Evolutionary conservation across 2,888 invertebrate species (phyloP).

Genomic region (Diloba caeruleocephala): DNA sequence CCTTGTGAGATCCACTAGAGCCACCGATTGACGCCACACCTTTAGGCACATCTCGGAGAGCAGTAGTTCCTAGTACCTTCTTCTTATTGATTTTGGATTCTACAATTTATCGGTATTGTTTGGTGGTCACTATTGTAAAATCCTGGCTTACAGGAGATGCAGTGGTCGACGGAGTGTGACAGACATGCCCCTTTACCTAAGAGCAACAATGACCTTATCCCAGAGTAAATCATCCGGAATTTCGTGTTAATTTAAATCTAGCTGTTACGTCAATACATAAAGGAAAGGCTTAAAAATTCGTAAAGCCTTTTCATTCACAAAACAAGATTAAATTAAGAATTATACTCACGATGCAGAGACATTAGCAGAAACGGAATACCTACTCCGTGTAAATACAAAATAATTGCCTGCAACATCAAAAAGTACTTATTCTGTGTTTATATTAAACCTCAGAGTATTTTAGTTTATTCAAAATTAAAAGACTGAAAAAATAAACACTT

Average conservation of each 20-base stretch:
- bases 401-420: constrained; percentile 46
- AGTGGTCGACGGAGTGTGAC: too few relatives aligned
- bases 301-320: constrained; percentile 46
- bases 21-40: too few relatives aligned
- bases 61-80: too few relatives aligned
- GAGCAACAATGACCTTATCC: constrained; percentile 33
- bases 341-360: constrained; percentile 6
- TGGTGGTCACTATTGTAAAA: too few relatives aligned
- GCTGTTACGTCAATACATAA: constrained; percentile 8
- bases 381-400: constrained; percentile 31
- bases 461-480: constrained; percentile 62
- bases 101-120: too few relatives aligned
- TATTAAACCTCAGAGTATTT: constrained; percentile 45
- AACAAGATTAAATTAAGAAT: constrained; percentile 31
- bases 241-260: constrained; percentile 24
- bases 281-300: constrained; percentile 4
- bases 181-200: too few relatives aligned
- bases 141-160: too few relatives aligned
- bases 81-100: too few relatives aligned
- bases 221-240: constrained; percentile 11
- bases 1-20: too few relatives aligned
- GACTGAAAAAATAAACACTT: constrained; percentile 61
- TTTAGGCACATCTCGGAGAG: too few relatives aligned
- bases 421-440: constrained; percentile 37
- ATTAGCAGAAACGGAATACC: constrained; percentile 31